A percentile compares a stretch with the other conserved stretches of the same genome.
Evolutionary conservation across 2,113 vertebrate genomes (phyloP).

Genomic region (Sisor rabdophorus): DNA sequence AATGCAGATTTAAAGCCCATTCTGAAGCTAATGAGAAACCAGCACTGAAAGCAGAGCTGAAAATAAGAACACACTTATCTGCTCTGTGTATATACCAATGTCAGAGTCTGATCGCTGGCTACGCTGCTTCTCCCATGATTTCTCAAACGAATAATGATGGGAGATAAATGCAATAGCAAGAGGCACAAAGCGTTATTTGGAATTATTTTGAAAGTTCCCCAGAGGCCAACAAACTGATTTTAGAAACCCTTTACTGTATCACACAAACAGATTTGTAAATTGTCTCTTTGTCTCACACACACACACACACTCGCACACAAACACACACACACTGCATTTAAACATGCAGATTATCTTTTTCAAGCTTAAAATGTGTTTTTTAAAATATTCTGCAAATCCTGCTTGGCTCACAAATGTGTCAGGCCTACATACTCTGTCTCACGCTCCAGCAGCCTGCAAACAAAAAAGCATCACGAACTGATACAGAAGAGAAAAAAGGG

Average conservation of each 20-base stretch:
- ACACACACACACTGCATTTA: slow-evolving; percentile 29
- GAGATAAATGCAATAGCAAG: slow-evolving; percentile 18
- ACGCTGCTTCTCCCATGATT: neutral
- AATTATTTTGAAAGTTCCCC: slow-evolving; percentile 47
- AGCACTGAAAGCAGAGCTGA: slow-evolving; percentile 4
- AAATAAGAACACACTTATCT: slow-evolving; percentile 16
- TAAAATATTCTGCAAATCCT: slow-evolving; percentile 49
- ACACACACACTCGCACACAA: neutral
- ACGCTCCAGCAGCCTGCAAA: slow-evolving; percentile 11
- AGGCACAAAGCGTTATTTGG: slow-evolving; percentile 34
- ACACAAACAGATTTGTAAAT: neutral
- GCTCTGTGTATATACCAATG: neutral
- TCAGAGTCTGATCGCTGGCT: neutral
- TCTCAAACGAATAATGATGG: slow-evolving; percentile 24
- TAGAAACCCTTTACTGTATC: neutral
- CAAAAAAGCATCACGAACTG: neutral
- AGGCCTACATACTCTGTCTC: slow-evolving; percentile 21
- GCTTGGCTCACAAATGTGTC: slow-evolving; percentile 46
- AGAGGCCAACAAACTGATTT: slow-evolving; percentile 21
- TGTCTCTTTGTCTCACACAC: slow-evolving; percentile 22
- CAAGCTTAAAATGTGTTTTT: slow-evolving; percentile 41
- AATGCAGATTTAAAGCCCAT: neutral
- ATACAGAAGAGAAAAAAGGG: neutral
- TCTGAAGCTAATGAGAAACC: slow-evolving; percentile 18
- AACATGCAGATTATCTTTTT: slow-evolving; percentile 52